Conservation (phyloP, 1,140 invertebrate species). For the Drosophila rufa region DNA sequence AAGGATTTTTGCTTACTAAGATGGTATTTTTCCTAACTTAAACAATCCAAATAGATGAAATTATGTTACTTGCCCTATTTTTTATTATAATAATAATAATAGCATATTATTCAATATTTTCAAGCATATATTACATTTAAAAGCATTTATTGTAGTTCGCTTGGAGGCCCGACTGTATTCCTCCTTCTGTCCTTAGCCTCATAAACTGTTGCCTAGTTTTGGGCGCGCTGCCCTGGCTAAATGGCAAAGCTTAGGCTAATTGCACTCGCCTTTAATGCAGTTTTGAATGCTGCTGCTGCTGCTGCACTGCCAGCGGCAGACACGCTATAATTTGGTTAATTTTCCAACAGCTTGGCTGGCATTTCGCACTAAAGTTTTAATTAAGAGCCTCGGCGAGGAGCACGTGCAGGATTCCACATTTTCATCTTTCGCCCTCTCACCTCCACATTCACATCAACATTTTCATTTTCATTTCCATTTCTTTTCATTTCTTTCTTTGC, state of each 20-base stretch:
- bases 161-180: neutral
- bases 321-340: constrained; percentile 68
- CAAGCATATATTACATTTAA: neutral
- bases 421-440: neutral
- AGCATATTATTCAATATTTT: neutral
- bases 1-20: too few relatives aligned
- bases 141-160: neutral
- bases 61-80: too few relatives aligned
- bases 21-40: too few relatives aligned
- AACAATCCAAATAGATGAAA: too few relatives aligned
- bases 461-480: constrained; percentile 19
- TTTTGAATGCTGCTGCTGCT: constrained; percentile 38
- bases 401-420: constrained; percentile 19
- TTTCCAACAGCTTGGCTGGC: constrained; percentile 72
- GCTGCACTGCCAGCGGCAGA: constrained; percentile 23
- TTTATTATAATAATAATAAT: too few relatives aligned
- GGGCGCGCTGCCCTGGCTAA: constrained; percentile 35
- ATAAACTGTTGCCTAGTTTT: constrained; percentile 40
- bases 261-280: constrained; percentile 63
- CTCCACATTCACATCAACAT: constrained; percentile 22
- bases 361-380: constrained; percentile 77
- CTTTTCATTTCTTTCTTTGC: constrained; percentile 21
- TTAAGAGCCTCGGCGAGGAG: constrained; percentile 59
- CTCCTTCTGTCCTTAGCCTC: neutral
- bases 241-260: constrained; percentile 65